phyloP scores from a whole-genome alignment of 2,113 vertebrate species.

The Gymnocephalus cernua region DNA sequence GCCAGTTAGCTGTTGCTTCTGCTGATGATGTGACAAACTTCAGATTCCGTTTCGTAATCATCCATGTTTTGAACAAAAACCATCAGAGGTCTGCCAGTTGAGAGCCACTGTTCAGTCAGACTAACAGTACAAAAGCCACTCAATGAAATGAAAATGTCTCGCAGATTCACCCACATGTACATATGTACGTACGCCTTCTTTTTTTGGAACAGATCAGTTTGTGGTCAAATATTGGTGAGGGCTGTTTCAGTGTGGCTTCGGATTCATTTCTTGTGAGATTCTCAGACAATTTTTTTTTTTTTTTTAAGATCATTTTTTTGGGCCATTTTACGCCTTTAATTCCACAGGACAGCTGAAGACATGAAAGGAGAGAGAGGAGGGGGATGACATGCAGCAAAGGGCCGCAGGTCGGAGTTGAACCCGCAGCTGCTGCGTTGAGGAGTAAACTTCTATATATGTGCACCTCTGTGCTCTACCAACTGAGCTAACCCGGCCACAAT shows the following conservation, averaged over 20 bases:
- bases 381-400: too few species aligned
- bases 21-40: background rate
- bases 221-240: too few species aligned
- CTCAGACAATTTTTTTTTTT: too few species aligned
- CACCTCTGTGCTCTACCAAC: too few species aligned
- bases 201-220: background rate
- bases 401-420: too few species aligned
- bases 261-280: background rate
- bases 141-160: background rate
- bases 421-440: too few species aligned
- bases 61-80: background rate
- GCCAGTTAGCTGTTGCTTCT: background rate
- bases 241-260: background rate
- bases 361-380: too few species aligned
- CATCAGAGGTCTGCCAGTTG: background rate
- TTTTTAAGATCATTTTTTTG: too few species aligned
- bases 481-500: too few species aligned
- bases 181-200: background rate
- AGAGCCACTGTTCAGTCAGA: background rate
- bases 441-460: too few species aligned
- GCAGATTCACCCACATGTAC: background rate
- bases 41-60: background rate
- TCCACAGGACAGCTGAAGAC: too few species aligned
- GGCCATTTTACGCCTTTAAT: too few species aligned
- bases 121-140: background rate